These are phyloP conservation scores for Ennomos fuscantarius DNA, from an alignment of 2,888 invertebrate genomes.

Conservation along the genomic window DNA sequence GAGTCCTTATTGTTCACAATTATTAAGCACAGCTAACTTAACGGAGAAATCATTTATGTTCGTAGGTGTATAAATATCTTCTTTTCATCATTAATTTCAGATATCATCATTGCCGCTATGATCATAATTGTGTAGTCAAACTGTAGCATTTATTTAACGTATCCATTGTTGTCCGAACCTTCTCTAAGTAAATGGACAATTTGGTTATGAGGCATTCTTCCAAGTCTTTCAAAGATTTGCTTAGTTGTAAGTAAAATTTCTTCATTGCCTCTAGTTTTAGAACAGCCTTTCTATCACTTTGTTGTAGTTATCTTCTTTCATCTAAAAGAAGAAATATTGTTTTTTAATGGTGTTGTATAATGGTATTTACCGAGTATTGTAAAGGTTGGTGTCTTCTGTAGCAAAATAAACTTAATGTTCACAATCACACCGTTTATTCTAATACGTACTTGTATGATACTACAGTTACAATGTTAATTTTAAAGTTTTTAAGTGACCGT, in stretches of 20 bases:
- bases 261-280: conserved; percentile 55
- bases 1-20: no score
- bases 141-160: conserved; percentile 56
- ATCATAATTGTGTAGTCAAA: conserved; percentile 20
- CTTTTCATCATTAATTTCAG: not conserved
- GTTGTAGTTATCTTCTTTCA: conserved; percentile 62
- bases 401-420: no score
- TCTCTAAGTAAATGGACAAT: conserved; percentile 51
- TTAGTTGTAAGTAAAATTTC: conserved; percentile 44
- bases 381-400: no score
- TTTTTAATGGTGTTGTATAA: no score
- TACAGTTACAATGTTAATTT: no score
- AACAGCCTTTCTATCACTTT: conserved; percentile 55
- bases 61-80: conserved; percentile 6
- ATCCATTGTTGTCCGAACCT: conserved; percentile 49
- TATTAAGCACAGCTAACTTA: no score
- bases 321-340: conserved; percentile 49
- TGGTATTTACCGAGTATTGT: no score
- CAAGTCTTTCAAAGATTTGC: conserved; percentile 40
- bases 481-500: no score
- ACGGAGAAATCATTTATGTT: no score
- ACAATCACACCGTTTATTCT: no score
- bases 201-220: conserved; percentile 54
- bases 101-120: not conserved
- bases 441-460: no score